Conservation (phyloP, 2,113 vertebrate genomes). For the Silurus glanis region DNA sequence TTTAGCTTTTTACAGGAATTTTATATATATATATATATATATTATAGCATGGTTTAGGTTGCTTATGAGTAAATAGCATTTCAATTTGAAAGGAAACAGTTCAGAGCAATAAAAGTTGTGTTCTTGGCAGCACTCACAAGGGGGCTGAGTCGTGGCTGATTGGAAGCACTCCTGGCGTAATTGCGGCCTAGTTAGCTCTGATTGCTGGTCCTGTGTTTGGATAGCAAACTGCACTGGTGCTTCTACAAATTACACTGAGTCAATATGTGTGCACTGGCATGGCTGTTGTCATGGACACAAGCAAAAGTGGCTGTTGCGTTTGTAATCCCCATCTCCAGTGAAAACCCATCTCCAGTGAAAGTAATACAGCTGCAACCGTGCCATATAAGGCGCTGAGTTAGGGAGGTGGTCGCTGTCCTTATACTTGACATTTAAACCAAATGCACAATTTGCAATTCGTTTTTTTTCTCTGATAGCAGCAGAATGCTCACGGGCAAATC, state of each 20-base stretch:
- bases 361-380: neutral
- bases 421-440: neutral
- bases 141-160: constrained; percentile 49
- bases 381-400: neutral
- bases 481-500: neutral
- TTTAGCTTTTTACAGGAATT: constrained; percentile 5
- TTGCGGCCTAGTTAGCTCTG: constrained; percentile 70
- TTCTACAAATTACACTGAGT: constrained; percentile 68
- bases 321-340: neutral
- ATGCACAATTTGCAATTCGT: neutral
- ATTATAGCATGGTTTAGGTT: constrained; percentile 39
- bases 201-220: constrained; percentile 71
- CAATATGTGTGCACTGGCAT: constrained; percentile 31
- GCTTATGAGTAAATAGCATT: constrained; percentile 50
- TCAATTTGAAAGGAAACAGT: constrained; percentile 52
- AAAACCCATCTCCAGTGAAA: neutral
- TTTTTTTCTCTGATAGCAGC: neutral
- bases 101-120: constrained; percentile 54
- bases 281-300: neutral
- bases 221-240: constrained; percentile 69
- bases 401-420: neutral
- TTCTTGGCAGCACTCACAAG: constrained; percentile 58
- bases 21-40: neutral
- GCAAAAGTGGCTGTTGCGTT: constrained; percentile 14
- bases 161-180: constrained; percentile 66